A percentile compares a stretch with the other conserved stretches of the same genome.
Conservation (phyloP, 2,113 vertebrate species). For the Cynocephalus volans region DNA sequence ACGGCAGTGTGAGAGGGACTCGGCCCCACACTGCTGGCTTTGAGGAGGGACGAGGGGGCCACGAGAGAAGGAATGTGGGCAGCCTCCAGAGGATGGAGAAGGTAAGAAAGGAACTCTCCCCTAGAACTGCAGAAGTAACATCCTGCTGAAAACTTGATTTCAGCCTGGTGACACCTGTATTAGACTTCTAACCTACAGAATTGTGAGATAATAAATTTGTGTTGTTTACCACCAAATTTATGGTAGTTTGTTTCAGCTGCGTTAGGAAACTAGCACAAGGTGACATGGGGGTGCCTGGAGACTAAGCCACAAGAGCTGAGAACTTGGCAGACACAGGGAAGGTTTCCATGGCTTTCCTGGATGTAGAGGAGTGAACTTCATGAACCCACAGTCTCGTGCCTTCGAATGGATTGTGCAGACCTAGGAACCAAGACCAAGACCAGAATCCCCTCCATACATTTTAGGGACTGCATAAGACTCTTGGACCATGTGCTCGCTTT, state of each 20-base stretch:
- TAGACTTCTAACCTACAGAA: rapidly evolving
- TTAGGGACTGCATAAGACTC: background rate
- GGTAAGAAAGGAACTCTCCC: background rate
- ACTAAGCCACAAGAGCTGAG: background rate
- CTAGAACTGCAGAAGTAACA: background rate
- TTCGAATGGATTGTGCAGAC: background rate
- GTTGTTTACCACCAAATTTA: background rate
- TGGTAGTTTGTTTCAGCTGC: rapidly evolving
- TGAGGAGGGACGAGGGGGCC: background rate
- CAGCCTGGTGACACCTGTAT: background rate
- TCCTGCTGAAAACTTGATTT: background rate
- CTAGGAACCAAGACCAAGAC: background rate
- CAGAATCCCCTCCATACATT: background rate
- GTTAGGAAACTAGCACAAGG: background rate
- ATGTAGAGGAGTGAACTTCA: background rate
- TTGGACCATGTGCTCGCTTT: too few relatives aligned
- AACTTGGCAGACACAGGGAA: background rate
- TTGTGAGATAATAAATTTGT: too few relatives aligned
- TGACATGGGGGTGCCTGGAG: background rate
- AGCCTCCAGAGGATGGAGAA: background rate
- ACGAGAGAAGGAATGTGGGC: rapidly evolving
- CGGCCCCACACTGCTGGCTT: background rate
- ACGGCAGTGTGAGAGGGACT: background rate
- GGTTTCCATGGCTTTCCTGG: background rate
- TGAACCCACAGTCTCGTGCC: rapidly evolving